These are phyloP conservation scores for Albula glossodonta DNA, from an alignment of 2,113 vertebrate species.

Conservation along the genomic window DNA sequence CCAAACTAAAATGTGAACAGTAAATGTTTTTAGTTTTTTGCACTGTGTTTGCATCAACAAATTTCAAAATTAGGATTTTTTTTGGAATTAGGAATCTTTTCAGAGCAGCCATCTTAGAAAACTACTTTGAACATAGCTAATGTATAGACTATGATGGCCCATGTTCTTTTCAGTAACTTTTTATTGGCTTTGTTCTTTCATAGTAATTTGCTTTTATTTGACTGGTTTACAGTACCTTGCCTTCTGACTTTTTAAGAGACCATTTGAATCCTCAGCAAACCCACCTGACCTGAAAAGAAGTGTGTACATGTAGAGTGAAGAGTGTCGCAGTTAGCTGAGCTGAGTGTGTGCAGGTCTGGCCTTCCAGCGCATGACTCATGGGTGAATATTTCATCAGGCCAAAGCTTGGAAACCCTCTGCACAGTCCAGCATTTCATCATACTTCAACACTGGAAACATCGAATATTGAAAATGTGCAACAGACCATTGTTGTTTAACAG, in stretches of 20 bases:
- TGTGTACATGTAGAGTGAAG: conserved; percentile 13
- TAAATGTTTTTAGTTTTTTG: too few relatives aligned
- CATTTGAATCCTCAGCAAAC: background rate
- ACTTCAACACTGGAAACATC: conserved; percentile 8
- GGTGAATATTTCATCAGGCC: conserved; percentile 2
- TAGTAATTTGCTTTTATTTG: conserved; percentile 2
- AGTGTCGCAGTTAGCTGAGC: background rate
- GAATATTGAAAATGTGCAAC: background rate
- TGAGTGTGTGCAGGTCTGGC: background rate
- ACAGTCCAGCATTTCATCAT: background rate
- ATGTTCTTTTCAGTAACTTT: background rate
- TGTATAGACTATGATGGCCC: background rate
- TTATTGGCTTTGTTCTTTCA: background rate
- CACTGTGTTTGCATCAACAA: too few relatives aligned
- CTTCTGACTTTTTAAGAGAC: background rate
- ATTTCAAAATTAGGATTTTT: too few relatives aligned
- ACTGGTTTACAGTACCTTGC: conserved; percentile 17
- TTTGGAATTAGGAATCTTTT: too few relatives aligned
- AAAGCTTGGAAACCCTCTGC: background rate
- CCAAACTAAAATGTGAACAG: too few relatives aligned
- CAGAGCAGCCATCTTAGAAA: conserved; percentile 2
- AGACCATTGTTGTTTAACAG: background rate
- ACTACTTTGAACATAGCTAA: background rate
- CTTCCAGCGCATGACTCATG: conserved; percentile 22
- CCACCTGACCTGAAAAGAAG: background rate